phyloP scores from a whole-genome alignment of 2,113 vertebrate genomes.

The Melanerpes aurifrons region DNA sequence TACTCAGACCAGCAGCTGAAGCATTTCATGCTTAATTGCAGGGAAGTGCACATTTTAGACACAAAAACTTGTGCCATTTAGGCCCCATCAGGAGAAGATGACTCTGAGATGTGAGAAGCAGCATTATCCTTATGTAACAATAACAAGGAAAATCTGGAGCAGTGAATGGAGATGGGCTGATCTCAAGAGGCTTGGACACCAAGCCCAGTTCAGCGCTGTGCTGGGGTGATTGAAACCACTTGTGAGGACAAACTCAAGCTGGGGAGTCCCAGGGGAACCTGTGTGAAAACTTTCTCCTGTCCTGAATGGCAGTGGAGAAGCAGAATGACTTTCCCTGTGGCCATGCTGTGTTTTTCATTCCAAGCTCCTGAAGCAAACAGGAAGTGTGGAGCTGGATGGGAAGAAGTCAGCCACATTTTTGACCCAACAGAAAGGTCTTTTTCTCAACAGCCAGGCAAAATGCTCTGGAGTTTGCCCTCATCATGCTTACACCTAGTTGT shows the following conservation, averaged over 20 bases:
- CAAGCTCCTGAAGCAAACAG: slow-evolving; percentile 28
- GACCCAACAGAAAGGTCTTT: background rate
- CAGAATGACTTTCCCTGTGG: background rate
- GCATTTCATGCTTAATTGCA: background rate
- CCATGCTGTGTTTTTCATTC: background rate
- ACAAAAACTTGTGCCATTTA: background rate
- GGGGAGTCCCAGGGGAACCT: background rate
- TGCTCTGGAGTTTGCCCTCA: background rate
- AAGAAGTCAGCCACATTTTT: background rate
- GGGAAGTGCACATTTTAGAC: background rate
- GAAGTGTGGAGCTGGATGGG: background rate
- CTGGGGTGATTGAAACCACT: background rate
- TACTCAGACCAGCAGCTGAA: background rate
- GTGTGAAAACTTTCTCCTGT: background rate
- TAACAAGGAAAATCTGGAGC: background rate
- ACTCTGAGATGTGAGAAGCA: background rate
- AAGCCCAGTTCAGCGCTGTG: background rate
- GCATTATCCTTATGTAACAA: background rate
- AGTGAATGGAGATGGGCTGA: background rate
- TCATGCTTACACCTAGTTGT: rapidly evolving
- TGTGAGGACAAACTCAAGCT: background rate
- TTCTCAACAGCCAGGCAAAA: background rate
- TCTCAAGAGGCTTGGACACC: background rate
- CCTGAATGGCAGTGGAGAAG: background rate
- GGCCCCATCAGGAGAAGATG: background rate